Conservation (phyloP, 2,797 vertebrate genomes). For the Coranthus polyacanthus region DNA sequence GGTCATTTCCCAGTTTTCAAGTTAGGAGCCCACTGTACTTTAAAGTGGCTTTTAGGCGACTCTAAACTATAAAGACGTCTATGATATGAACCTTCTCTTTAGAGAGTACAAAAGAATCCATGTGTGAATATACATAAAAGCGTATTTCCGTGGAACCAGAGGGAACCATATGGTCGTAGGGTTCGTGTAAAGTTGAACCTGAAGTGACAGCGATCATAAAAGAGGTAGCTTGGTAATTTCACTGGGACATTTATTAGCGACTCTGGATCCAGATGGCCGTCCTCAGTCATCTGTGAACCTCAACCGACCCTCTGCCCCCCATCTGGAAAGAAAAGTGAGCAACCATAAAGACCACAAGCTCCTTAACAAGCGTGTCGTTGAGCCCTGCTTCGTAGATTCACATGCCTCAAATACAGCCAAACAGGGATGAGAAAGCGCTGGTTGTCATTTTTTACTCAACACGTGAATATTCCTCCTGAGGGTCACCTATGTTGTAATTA, state of each 20-base stretch:
- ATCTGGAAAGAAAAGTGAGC: constrained; percentile 34
- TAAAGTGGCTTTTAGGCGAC: too few relatives aligned
- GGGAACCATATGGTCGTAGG: constrained; percentile 37
- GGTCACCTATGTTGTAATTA: too few relatives aligned
- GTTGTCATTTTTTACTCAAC: too few relatives aligned
- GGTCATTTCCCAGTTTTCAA: too few relatives aligned
- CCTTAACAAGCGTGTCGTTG: constrained; percentile 35
- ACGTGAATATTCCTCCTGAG: too few relatives aligned
- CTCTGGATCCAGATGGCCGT: constrained; percentile 50
- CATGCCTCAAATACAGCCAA: constrained; percentile 5
- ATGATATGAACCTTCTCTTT: too few relatives aligned
- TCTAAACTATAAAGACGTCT: too few relatives aligned
- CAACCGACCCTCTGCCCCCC: constrained; percentile 46
- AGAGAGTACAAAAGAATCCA: too few relatives aligned
- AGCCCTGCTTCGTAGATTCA: constrained; percentile 50
- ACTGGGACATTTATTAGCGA: constrained; percentile 53
- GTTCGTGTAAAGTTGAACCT: constrained; percentile 53
- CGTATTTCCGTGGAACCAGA: not conserved
- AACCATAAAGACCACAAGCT: constrained; percentile 39
- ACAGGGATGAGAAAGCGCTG: too few relatives aligned
- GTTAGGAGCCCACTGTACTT: too few relatives aligned
- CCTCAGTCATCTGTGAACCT: constrained; percentile 49
- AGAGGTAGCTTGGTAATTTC: constrained; percentile 52
- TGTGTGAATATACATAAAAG: constrained; percentile 35
- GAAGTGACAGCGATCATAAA: constrained; percentile 42